Conservation (phyloP, 2,113 vertebrate species). For the Malurus cyaneus region DNA sequence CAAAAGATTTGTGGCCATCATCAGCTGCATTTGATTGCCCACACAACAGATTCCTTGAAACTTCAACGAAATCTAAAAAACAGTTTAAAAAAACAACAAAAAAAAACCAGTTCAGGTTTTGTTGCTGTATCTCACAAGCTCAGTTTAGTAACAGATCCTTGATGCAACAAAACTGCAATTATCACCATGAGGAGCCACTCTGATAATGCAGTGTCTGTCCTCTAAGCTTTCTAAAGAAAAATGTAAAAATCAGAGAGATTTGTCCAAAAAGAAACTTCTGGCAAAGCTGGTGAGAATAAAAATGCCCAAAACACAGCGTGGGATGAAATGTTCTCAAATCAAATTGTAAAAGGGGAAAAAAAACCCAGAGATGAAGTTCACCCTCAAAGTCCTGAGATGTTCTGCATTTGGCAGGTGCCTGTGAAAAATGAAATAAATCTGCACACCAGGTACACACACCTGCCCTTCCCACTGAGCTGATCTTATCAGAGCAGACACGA, state of each 20-base stretch:
- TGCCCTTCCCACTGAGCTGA: too few relatives aligned
- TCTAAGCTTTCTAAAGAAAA: background rate
- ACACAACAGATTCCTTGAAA: constrained; percentile 79
- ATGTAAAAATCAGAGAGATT: background rate
- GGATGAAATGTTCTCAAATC: background rate
- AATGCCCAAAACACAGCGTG: background rate
- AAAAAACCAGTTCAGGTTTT: background rate
- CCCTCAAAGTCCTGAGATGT: background rate
- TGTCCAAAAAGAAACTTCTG: background rate
- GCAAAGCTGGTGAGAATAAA: background rate
- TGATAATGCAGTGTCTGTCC: background rate
- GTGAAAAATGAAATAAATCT: background rate
- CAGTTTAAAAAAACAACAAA: too few relatives aligned
- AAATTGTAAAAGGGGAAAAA: background rate
- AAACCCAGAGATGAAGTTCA: background rate
- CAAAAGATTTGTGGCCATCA: constrained; percentile 28
- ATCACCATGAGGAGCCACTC: background rate
- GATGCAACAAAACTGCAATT: background rate
- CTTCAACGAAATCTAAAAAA: constrained; percentile 80
- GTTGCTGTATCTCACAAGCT: background rate
- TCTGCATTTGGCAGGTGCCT: background rate
- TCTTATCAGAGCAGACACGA: background rate
- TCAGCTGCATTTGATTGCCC: constrained; percentile 69
- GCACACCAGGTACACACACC: background rate
- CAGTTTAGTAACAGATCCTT: background rate